Base-by-base conservation (phyloP, 2,888 invertebrate species). In the Agonopterix alstromeriana region DNA sequence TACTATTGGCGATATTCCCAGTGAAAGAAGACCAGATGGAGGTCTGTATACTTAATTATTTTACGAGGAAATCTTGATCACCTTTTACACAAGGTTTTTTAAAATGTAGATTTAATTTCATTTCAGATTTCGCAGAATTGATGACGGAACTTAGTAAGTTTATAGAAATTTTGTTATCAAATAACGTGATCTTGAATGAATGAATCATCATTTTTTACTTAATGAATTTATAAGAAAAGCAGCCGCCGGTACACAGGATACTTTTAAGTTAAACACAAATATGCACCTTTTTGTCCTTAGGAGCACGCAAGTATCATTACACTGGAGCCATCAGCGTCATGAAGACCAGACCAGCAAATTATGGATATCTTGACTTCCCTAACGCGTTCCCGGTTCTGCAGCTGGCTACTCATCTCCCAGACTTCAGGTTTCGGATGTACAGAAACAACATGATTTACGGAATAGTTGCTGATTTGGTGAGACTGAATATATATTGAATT, bases 371-470 rank as follows among this genome's bases (percentile, higher is more conserved):
- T 38, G 67, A 81, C 11, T 84, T 90, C 47, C 85, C 83, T n/a
- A 87, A 90, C 36, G 83, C 90, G 38, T 94, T 92, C 57, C 94
- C 94, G 0, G 92, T 93, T 49, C 73, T 94, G 11, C 92, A 91
- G 70, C 80, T 94, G 12, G 90, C 89, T 36, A 84, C 89, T 0
- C 77, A 81, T 48, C 90, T 93, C 64, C 94, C 94, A 3, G 94
- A 94, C 71, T 90, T 92, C 53, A 84, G 93, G 51, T 90, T 91
- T 58, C 83, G 94, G 54, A 90, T 94, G 72, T 92, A 90, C 65
- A 92, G 92, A 60, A 90, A 91, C 46, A 95, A 95, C 72, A 90
- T 92, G 67, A 77, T 95, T 2, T 70, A 83, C 8, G 90, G 89
- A 53, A 92, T 94, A 36, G 83, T 88, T 4, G 73, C 77, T 8